Conservation (phyloP, 2,113 vertebrate species). For the Puntigrus tetrazona region DNA sequence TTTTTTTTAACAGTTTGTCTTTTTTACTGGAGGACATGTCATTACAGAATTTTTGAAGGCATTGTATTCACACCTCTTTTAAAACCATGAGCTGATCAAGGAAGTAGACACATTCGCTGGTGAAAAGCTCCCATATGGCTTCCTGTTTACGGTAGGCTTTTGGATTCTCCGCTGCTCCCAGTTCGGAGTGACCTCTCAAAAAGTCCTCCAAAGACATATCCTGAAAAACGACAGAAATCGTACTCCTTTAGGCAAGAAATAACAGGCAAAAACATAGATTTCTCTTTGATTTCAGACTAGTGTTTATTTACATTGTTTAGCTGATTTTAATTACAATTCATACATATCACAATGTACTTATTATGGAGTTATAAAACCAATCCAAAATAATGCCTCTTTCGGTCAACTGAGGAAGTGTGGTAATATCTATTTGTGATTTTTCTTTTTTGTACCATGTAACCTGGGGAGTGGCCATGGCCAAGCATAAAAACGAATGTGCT, state of each 20-base stretch:
- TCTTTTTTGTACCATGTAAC: neutral
- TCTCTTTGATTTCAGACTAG: neutral
- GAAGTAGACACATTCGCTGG: constrained; percentile 91
- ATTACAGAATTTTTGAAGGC: neutral
- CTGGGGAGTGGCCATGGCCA: neutral
- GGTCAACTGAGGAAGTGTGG: neutral
- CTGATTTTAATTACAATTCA: too few species aligned
- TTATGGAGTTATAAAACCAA: neutral
- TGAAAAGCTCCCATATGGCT: constrained; percentile 90
- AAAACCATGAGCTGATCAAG: constrained; percentile 92
- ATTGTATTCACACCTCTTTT: constrained; percentile 78
- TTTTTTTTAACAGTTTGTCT: neutral
- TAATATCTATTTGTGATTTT: neutral
- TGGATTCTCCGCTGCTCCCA: constrained; percentile 59
- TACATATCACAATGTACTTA: too few species aligned
- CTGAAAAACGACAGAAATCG: constrained; percentile 60
- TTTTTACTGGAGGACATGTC: neutral
- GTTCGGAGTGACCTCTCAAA: constrained; percentile 72
- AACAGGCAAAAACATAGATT: neutral
- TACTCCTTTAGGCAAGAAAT: neutral
- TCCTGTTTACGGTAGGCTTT: constrained; percentile 77
- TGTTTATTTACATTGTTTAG: neutral
- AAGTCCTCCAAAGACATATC: constrained; percentile 82
- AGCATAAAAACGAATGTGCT: neutral
- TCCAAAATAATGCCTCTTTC: neutral